Evolutionary conservation across 2,888 invertebrate genomes (phyloP), one percentile per base, ranked within the genome.

Genomic region (Eristalis intricaria): DNA sequence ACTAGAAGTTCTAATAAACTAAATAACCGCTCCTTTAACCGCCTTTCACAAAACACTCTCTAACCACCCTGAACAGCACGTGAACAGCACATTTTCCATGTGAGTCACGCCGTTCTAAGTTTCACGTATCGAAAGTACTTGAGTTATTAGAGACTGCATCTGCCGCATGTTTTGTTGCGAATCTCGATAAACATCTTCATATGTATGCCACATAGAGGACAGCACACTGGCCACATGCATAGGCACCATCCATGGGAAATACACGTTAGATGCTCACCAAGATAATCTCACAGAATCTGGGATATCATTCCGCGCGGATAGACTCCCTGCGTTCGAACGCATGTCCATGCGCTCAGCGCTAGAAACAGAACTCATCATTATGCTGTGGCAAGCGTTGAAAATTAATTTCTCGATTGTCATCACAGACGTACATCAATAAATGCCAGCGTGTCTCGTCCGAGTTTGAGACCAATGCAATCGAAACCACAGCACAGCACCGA

Each of bases 371-470:
- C 58, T 58, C 35, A 69, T 81, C 73, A 50, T 56, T 58, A 40
- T 64, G 35, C 64, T 32, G 29, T 15, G 65, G 19, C n/a, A 26
- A 77, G 26, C 60, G 70, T 65, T 66, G 66, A 35, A 71, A 61
- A 60, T 61, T 29, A 61, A 77, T 76, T 66, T 77, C 77, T 77
- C 26, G 66, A 81, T 70, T 71, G 38, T 56, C 56, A 22, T 56
- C 40, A 22, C 15, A 64, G 77, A 83, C 23, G 63, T 68, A 74
- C 69, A 69, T 69, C 73, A 73, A 78, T 78, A 73, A 64, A 84
- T 84, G 84, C 84, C 84, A 79, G 74, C 69, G 74, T 84, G 79
- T 84, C 84, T 84, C 78, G 74, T 32, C 32, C 32, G 32, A 13
- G 38, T 13, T 13, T 38, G 13, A 26, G 26, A 8, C 38, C 38